A percentile compares a stretch with the other conserved stretches of the same genome.
phyloP scores from a whole-genome alignment of 2,888 invertebrate species.

The Drosophila neoperkinsi region DNA sequence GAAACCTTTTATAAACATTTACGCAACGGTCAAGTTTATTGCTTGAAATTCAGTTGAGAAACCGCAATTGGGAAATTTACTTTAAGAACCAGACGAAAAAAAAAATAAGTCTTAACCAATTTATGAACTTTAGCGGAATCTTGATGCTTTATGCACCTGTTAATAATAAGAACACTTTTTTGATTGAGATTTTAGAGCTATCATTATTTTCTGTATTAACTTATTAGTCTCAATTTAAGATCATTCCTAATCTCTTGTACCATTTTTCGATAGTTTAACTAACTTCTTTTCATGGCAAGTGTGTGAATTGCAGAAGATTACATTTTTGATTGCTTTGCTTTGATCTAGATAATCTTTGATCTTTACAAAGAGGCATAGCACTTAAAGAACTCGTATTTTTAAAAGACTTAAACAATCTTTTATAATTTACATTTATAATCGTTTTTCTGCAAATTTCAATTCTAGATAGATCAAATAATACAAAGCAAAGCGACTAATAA shows the following conservation, averaged over 20 bases:
- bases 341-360: not conserved
- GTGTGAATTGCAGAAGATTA: fast-evolving
- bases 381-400: fast-evolving
- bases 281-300: not conserved
- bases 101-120: not conserved
- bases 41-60: not conserved
- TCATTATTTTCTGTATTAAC: not conserved
- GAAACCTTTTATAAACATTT: not conserved
- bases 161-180: too few relatives aligned
- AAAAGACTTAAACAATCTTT: not conserved
- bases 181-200: not conserved
- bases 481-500: not conserved
- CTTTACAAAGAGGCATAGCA: not conserved
- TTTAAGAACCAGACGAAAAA: not conserved
- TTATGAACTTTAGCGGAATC: not conserved
- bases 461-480: fast-evolving
- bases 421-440: not conserved
- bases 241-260: fast-evolving
- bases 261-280: not conserved
- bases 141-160: not conserved
- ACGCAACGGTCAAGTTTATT: not conserved
- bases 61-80: not conserved
- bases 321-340: not conserved
- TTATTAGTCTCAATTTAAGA: not conserved
- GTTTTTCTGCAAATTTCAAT: not conserved